A percentile compares a stretch with the other conserved stretches of the same genome.
Conservation (phyloP, 2,113 vertebrate genomes). For the Myotis lucifugus region DNA sequence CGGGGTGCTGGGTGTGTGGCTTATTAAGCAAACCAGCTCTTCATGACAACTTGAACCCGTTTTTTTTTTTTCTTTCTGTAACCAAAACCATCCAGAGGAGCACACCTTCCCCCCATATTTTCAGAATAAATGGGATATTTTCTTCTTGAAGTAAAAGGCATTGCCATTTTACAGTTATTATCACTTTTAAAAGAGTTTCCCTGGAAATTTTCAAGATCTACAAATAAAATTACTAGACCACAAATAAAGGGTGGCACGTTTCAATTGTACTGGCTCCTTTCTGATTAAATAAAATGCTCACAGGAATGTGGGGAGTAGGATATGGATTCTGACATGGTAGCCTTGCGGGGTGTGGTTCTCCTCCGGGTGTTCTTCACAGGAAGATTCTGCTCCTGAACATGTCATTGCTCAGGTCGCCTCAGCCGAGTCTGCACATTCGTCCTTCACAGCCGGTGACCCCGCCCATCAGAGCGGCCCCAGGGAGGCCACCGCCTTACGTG, state of each 20-base stretch:
- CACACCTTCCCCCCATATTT: neutral
- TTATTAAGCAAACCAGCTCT: neutral
- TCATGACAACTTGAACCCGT: neutral
- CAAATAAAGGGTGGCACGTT: neutral
- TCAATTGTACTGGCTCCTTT: neutral
- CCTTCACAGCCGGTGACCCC: conserved; percentile 2
- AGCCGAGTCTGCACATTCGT: neutral
- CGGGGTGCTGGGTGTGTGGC: neutral
- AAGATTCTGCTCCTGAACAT: neutral
- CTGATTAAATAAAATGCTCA: conserved; percentile 29
- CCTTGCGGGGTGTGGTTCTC: neutral
- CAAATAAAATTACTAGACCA: neutral
- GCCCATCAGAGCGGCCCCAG: conserved; percentile 27
- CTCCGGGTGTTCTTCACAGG: neutral
- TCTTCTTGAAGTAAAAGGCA: conserved; percentile 35
- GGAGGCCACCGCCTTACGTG: neutral
- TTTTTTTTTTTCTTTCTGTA: neutral
- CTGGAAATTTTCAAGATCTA: neutral
- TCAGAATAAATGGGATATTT: neutral
- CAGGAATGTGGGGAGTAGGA: neutral
- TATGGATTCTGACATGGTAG: neutral
- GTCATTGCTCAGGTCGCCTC: neutral
- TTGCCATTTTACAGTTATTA: neutral
- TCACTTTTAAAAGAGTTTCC: conserved; percentile 27
- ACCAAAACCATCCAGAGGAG: neutral